phyloP scores from a whole-genome alignment of 2,797 vertebrate species.

The Phyllotis vaccarum region DNA sequence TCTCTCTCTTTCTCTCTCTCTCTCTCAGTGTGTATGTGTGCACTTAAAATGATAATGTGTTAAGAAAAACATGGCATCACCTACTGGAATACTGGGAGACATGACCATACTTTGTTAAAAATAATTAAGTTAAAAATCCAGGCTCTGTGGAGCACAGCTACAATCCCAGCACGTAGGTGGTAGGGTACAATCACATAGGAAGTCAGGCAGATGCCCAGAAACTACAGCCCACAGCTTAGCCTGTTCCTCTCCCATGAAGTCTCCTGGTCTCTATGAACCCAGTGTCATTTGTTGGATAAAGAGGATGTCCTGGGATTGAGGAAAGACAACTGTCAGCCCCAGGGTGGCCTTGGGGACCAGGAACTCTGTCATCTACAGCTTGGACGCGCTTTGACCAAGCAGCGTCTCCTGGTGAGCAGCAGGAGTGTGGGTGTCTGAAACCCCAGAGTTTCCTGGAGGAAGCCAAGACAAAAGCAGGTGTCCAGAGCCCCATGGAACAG shows the following conservation, averaged over 20 bases:
- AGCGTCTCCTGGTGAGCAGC: conserved; percentile 48
- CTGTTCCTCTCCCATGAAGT: not conserved
- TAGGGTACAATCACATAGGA: rapidly evolving
- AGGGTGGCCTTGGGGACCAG: conserved; percentile 23
- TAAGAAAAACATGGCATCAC: not conserved
- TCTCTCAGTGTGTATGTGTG: not conserved
- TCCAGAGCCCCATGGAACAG: not conserved
- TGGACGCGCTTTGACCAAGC: conserved; percentile 79
- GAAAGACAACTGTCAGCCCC: conserved; percentile 24
- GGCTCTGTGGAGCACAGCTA: not conserved
- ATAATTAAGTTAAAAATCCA: not conserved
- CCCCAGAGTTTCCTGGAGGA: conserved; percentile 2
- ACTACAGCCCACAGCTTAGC: not conserved
- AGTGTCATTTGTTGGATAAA: not conserved
- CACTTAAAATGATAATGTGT: not conserved
- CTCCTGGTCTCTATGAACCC: not conserved
- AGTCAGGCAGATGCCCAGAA: too few relatives aligned
- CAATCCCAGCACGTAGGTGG: not conserved
- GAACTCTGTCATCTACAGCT: conserved; percentile 74
- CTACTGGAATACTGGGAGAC: not conserved
- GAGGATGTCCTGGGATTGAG: not conserved
- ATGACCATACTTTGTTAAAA: not conserved
- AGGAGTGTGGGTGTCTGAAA: conserved; percentile 66
- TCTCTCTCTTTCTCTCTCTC: not conserved
- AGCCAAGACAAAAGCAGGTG: not conserved